Base-by-base conservation (phyloP, 2,113 vertebrate species). In the Dasyprocta punctata region DNA sequence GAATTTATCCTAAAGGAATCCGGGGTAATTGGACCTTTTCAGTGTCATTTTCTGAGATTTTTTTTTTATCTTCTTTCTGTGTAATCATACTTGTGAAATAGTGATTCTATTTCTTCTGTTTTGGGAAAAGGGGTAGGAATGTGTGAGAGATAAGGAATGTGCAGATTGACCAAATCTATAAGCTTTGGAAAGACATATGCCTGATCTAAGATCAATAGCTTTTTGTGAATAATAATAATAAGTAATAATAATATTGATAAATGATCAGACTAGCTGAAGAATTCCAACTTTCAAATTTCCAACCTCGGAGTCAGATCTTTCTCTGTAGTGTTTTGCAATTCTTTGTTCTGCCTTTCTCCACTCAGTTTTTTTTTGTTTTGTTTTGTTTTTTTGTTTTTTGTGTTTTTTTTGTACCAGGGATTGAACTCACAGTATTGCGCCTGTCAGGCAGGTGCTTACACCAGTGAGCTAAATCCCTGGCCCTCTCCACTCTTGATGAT, bases 41-140 rank as follows among this genome's bases (percentile, higher is more conserved):
- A 41, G 36, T 0, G 73, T 10, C 58, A 26, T 52, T 41, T 82
- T 92, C 81, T 30, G 56, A 86, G 86, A 41, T 41, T 33, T 41
- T 0, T 22, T n/a, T 22, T 8, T 2, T 10, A 33, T 36, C 16
- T 13, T 9, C 1, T 9, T 13, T 9, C 20, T 3, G 33, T 30
- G 54, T n/a, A 63, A 86, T 13, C 0, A 2, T 6, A 0, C 56
- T 13, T 33, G 9, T 17, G 33, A 92, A 73, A 75, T 67, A 17
- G 73, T 8, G 9, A 26, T 36, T 71, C 11, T 52, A 65, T 4
- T n/a, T 60, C n/a, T 84, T 56, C 14, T 58, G 33, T 63, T 19
- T 44, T 63, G 28, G 38, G 44, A 13, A 71, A 80, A n/a, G 3
- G 36, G 1, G 9, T 10, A 71, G 19, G 24, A 1, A 49, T 22